Base-by-base conservation (phyloP, 2,888 invertebrate genomes). In the Drosophila suboccidentalis region DNA sequence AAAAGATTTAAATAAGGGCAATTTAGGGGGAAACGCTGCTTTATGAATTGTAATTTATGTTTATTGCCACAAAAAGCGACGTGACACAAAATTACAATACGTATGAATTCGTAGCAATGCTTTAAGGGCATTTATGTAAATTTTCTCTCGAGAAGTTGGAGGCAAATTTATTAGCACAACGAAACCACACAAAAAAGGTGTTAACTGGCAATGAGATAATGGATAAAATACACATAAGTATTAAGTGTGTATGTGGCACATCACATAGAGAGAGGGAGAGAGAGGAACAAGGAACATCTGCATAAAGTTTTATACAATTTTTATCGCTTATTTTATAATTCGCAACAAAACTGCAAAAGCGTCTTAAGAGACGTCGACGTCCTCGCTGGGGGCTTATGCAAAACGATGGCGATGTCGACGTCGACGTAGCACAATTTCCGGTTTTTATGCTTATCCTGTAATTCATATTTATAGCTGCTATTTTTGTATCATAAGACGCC, bases 361-460 rank as follows among this genome's bases (percentile, higher is more conserved):
- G 75, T 75, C 85, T 88, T 84, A 84, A 69, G 68, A 74, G 67
- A 57, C 51, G 63, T 44, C 46, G 26, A 36, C 69, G 51, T 64
- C 67, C 26, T 63, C 61, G 59, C 50, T 59, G 58, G 34, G 59
- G 80, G 89, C 82, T 83, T 83, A 89, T 83, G 83, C 83, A 89
- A 89, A 83, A 55, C 79, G 83, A 57, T 38, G 29, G 32, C 65
- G 62, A 51, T 41, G 67, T 15, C 39, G 58, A 36, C 61, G 74
- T 36, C 67, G 89, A 58, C 89, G 87, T 75, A 88, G 82, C 85
- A 90, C 91, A 91, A 91, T 91, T 91, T 91, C 91, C 91, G 91
- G 73, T 87, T 91, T 90, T 91, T 90, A 90, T 90, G 91, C 90
- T 91, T 91, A 91, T 91, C 91, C 91, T 85, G 91, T 91, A 91